Evolutionary conservation across 2,797 vertebrate species (phyloP).

Genomic region (Danionella dracula): DNA sequence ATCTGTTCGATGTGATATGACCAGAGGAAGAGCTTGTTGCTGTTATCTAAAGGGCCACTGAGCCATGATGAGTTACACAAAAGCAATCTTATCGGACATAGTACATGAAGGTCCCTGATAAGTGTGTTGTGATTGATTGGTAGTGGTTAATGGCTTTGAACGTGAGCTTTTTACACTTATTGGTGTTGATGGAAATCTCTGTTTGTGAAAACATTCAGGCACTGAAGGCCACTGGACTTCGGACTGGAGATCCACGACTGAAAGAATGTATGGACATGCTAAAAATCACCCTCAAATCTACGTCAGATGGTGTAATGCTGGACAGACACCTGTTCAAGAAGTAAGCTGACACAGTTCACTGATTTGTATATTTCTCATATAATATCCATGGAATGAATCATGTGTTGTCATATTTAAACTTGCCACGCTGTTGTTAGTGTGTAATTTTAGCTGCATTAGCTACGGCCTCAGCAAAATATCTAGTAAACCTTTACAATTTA

Average conservation of each 20-base stretch:
- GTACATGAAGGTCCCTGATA: not conserved
- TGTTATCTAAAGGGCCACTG: not conserved
- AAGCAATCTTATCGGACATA: slow-evolving; percentile 4
- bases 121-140: not conserved
- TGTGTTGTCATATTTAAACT: no score
- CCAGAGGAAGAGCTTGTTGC: not conserved
- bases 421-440: no score
- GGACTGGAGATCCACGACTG: slow-evolving; percentile 88
- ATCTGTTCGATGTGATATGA: not conserved
- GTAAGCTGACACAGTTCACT: slow-evolving; percentile 64
- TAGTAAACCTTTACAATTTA: no score
- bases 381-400: no score
- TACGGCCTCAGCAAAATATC: no score
- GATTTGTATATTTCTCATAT: no score
- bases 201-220: slow-evolving; percentile 65
- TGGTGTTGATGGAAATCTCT: not conserved
- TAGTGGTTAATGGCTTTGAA: not conserved
- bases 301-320: slow-evolving; percentile 89
- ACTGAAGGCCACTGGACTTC: slow-evolving; percentile 91
- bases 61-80: slow-evolving; percentile 17
- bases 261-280: slow-evolving; percentile 98
- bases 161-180: not conserved
- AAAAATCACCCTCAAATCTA: slow-evolving; percentile 85
- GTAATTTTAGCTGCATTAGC: no score
- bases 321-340: slow-evolving; percentile 96